These are phyloP conservation scores for Eurosta solidaginis DNA, from an alignment of 1,140 invertebrate species.

Conservation along the genomic window DNA sequence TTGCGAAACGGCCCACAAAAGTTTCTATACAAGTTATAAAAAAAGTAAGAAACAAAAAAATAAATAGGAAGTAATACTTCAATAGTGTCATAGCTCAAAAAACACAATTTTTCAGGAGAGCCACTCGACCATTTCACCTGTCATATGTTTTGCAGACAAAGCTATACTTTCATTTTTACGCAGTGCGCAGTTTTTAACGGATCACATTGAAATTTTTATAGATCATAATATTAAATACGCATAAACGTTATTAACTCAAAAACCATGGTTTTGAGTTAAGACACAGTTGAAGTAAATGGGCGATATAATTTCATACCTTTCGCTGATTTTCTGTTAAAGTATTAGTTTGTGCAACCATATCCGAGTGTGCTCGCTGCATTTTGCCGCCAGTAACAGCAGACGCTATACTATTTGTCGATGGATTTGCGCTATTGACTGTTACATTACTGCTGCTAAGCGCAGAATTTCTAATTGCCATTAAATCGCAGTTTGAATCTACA, in stretches of 20 bases:
- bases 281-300: too few species aligned
- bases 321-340: slow-evolving; percentile 54
- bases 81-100: too few species aligned
- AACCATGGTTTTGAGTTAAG: too few species aligned
- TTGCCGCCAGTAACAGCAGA: slow-evolving; percentile 36
- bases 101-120: too few species aligned
- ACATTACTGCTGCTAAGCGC: slow-evolving; percentile 34
- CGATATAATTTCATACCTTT: slow-evolving; percentile 43
- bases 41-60: not conserved
- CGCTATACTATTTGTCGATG: not conserved
- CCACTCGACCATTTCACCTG: too few species aligned
- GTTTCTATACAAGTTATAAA: slow-evolving; percentile 63
- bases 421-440: not conserved
- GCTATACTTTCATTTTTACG: too few species aligned
- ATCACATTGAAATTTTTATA: too few species aligned
- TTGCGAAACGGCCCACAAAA: slow-evolving; percentile 69
- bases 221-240: too few species aligned
- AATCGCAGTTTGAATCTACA: not conserved
- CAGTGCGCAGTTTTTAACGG: too few species aligned
- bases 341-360: slow-evolving; percentile 44
- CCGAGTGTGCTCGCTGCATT: slow-evolving; percentile 48
- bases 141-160: too few species aligned
- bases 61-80: not conserved
- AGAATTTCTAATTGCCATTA: not conserved
- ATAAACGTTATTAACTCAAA: too few species aligned